Evolutionary conservation across 2,797 vertebrate species (phyloP), one percentile per base, ranked within the genome.

Genomic region (Notoglanidium macrostoma): DNA sequence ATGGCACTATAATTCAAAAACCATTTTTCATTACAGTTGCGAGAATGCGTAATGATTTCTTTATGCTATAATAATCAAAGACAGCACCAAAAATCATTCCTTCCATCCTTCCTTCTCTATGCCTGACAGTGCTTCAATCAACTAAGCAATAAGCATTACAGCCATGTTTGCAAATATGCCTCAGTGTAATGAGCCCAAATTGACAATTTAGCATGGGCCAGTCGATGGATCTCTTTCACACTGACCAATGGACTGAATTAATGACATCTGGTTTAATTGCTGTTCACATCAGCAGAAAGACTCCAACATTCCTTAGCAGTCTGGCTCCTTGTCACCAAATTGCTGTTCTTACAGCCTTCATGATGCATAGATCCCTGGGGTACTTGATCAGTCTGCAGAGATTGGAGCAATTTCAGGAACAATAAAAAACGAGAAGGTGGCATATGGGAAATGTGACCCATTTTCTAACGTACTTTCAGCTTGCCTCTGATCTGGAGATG

Each of bases 221-320:
- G 89, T 90, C 89, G 72, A 90, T 88, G 87, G 88, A 84, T 90
- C 89, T 88, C 89, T 91, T 87, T 88, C 51, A 87, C 89, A 78
- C 88, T 10, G 80, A 78, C 86, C 89, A 85, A 70, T 76, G 40
- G 68, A 74, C 83, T 78, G 76, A 89, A 91, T 90, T 89, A 88
- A 92, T 91, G 88, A 81, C 84, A 65, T 67, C 84, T 32, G 12
- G 46, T 83, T 87, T 90, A 92, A 93, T 92, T 90, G 89, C 85
- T 76, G 85, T 87, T 85, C 61, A 72, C 84, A 87, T 76, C 63
- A 87, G 83, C 88, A 73, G 49, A 84, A 72, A 70, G 65, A 83
- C 49, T 83, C n/a, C 49, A 40, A 9, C 32, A 15, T 84, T 84
- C 21, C 65, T 44, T 72, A 72, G 70, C 67, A 78, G 74, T 84